Evolutionary conservation across 2,888 invertebrate genomes (phyloP).

Genomic region (Protonemura montana): DNA sequence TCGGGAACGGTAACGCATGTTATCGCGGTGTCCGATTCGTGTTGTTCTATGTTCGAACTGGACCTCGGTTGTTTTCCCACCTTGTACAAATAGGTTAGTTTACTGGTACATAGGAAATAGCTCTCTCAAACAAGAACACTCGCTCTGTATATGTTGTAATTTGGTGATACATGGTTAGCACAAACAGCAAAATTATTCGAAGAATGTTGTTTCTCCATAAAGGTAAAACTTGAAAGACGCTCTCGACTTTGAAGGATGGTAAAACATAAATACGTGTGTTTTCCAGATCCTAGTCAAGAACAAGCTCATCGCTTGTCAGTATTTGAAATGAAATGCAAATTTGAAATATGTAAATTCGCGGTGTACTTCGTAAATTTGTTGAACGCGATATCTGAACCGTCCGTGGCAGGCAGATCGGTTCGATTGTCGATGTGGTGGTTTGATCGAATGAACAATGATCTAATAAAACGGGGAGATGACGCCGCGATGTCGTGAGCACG

Average conservation of each 20-base stretch:
- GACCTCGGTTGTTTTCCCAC: background rate
- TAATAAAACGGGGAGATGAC: background rate
- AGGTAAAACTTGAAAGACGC: background rate
- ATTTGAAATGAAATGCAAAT: background rate
- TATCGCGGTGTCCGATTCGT: background rate
- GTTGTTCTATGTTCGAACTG: background rate
- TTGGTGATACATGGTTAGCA: background rate
- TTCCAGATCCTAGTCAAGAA: background rate
- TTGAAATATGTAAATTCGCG: background rate
- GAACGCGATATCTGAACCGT: background rate
- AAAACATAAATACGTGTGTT: background rate
- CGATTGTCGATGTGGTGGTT: background rate
- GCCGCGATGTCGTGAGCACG: background rate
- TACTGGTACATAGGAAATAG: background rate
- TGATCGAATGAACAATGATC: constrained; percentile 7
- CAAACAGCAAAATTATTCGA: background rate
- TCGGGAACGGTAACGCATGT: background rate
- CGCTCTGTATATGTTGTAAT: background rate
- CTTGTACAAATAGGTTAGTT: background rate
- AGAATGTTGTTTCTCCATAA: background rate
- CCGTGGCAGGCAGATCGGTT: background rate
- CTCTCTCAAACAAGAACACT: background rate
- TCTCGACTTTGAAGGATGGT: background rate
- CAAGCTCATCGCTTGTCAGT: background rate
- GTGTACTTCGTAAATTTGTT: background rate